A percentile compares a stretch with the other conserved stretches of the same genome.
Conservation (phyloP, 2,888 invertebrate genomes). For the Acleris emargana region DNA sequence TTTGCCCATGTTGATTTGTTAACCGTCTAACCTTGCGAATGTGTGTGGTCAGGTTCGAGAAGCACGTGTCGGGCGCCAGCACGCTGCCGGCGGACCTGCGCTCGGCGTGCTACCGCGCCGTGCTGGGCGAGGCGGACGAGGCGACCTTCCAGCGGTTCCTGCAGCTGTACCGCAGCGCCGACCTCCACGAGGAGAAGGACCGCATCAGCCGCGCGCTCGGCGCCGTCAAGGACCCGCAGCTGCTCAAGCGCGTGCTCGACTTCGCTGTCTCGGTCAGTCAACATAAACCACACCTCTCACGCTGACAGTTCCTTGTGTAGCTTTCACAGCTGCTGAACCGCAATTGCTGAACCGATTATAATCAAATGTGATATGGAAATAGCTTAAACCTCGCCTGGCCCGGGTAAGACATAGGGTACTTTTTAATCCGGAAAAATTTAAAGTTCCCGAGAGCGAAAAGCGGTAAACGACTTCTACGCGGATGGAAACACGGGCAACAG, state of each 20-base stretch:
- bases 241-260: slow-evolving; percentile 89
- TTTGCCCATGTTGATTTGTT: background rate
- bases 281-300: too few species aligned
- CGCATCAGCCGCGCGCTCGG: slow-evolving; percentile 94
- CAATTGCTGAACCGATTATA: too few species aligned
- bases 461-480: too few species aligned
- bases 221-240: slow-evolving; percentile 87
- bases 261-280: slow-evolving; percentile 91
- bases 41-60: slow-evolving; percentile 77
- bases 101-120: slow-evolving; percentile 93
- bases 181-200: slow-evolving; percentile 97
- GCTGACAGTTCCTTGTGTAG: too few species aligned
- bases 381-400: too few species aligned
- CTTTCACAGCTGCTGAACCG: too few species aligned
- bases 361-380: too few species aligned
- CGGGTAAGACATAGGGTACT: too few species aligned
- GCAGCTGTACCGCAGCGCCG: slow-evolving; percentile 91
- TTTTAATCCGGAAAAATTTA: too few species aligned
- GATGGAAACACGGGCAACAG: too few species aligned
- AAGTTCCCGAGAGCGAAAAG: too few species aligned
- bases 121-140: slow-evolving; percentile 88
- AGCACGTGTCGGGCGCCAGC: slow-evolving; percentile 85
- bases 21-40: background rate
- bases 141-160: slow-evolving; percentile 90
- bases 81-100: slow-evolving; percentile 93